Evolutionary conservation across 2,797 vertebrate genomes (phyloP).

Genomic region (Manis crassicaudata): DNA sequence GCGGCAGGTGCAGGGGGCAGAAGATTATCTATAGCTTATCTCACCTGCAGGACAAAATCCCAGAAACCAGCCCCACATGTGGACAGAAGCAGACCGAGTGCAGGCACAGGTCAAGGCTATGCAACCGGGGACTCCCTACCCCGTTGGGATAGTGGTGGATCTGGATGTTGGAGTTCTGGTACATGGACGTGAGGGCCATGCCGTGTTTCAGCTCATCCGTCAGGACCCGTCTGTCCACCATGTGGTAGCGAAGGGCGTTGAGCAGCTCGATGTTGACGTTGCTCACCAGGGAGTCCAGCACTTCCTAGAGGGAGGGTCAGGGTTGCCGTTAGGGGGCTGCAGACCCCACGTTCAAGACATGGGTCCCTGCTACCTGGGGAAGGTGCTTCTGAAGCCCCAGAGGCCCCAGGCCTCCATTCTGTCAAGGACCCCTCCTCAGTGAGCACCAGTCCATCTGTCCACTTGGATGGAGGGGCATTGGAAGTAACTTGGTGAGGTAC

Average conservation of each 20-base stretch:
- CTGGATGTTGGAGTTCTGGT: constrained; percentile 95
- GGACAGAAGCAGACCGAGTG: background rate
- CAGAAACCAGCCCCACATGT: accelerated
- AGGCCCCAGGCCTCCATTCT: background rate
- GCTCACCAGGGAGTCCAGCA: constrained; percentile 97
- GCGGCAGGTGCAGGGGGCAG: background rate
- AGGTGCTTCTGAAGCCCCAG: background rate
- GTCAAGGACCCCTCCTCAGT: background rate
- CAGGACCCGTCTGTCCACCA: constrained; percentile 94
- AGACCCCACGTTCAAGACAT: background rate
- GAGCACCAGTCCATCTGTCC: background rate
- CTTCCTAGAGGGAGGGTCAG: constrained; percentile 89
- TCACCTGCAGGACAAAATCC: background rate
- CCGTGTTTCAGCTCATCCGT: constrained; percentile 95
- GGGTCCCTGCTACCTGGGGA: background rate
- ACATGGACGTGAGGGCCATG: constrained; percentile 93
- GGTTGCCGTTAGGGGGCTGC: background rate
- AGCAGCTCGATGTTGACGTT: constrained; percentile 99
- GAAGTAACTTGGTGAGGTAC: background rate
- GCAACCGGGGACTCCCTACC: constrained; percentile 84
- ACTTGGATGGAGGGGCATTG: accelerated
- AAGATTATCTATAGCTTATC: background rate
- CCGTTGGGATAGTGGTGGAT: constrained; percentile 97
- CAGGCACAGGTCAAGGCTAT: too few relatives aligned
- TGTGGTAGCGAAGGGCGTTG: constrained; percentile 98